phyloP scores from a whole-genome alignment of 2,888 invertebrate genomes.

The Nephrotoma guestfalica region DNA sequence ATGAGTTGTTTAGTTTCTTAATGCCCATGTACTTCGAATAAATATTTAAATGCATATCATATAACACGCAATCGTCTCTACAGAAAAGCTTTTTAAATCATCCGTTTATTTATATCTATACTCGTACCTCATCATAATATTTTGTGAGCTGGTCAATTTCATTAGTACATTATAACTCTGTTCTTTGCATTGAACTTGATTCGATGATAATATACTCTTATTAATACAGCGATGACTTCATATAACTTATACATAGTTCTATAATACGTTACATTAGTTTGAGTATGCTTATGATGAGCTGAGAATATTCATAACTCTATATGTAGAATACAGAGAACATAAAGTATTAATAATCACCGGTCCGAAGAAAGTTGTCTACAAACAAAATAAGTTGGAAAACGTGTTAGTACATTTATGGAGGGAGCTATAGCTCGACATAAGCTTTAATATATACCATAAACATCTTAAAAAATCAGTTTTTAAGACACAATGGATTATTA shows the following conservation, averaged over 20 bases:
- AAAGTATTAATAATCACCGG: neutral
- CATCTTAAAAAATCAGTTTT: neutral
- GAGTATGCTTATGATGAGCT: neutral
- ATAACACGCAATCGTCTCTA: too few species aligned
- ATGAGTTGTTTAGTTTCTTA: too few species aligned
- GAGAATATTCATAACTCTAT: neutral
- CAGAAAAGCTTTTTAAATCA: too few species aligned
- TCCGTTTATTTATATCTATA: too few species aligned
- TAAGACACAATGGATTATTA: neutral
- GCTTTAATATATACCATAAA: neutral
- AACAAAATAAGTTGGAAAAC: too few species aligned
- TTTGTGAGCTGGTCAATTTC: neutral
- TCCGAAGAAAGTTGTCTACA: neutral
- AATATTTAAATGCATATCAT: too few species aligned
- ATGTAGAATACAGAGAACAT: neutral
- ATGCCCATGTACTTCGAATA: too few species aligned
- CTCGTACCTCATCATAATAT: neutral
- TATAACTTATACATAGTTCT: neutral
- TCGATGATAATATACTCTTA: neutral
- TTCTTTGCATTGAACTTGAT: neutral
- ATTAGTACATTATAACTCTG: neutral
- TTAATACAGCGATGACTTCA: neutral
- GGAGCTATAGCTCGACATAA: neutral
- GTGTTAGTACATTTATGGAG: neutral
- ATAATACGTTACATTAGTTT: neutral